phyloP scores from a whole-genome alignment of 2,797 vertebrate genomes.

The Thalassophryne amazonica region DNA sequence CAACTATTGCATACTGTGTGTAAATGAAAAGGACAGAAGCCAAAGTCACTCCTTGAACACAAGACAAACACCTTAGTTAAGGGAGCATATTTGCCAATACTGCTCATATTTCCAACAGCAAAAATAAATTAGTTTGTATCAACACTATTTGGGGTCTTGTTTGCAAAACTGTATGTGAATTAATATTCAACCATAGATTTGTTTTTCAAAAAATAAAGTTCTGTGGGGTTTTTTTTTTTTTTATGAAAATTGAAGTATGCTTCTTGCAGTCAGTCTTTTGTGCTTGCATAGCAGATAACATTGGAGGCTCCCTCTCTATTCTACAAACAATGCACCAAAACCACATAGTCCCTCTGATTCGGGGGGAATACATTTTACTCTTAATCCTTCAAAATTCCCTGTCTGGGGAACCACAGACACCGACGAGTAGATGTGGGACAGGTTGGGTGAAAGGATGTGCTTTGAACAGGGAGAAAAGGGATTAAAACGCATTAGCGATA shows the following conservation, averaged over 20 bases:
- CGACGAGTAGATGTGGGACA: constrained; percentile 33
- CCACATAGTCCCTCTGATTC: constrained; percentile 53
- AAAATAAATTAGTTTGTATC: too few relatives aligned
- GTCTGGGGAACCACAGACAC: constrained; percentile 47
- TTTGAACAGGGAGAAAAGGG: constrained; percentile 55
- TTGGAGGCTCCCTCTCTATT: background rate
- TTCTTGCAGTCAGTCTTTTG: too few relatives aligned
- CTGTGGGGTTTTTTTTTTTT: too few relatives aligned
- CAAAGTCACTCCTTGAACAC: constrained; percentile 1
- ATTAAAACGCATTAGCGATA: constrained; percentile 63
- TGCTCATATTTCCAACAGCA: too few relatives aligned
- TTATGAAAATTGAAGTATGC: too few relatives aligned
- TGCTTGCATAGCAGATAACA: too few relatives aligned
- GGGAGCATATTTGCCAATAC: too few relatives aligned
- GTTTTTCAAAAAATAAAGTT: too few relatives aligned
- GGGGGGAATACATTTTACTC: constrained; percentile 65
- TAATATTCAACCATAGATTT: too few relatives aligned
- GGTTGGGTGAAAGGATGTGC: constrained; percentile 32
- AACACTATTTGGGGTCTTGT: too few relatives aligned
- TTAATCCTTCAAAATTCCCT: constrained; percentile 63
- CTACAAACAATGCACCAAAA: constrained; percentile 19
- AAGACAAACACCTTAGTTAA: too few relatives aligned
- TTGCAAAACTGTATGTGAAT: too few relatives aligned
- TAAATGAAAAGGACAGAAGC: constrained; percentile 19
- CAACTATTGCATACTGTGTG: constrained; percentile 23